Percentiles rank a stretch among this genome's conserved stretches.
Conservation (phyloP, 2,797 vertebrate genomes). For the Meda fulgida region DNA sequence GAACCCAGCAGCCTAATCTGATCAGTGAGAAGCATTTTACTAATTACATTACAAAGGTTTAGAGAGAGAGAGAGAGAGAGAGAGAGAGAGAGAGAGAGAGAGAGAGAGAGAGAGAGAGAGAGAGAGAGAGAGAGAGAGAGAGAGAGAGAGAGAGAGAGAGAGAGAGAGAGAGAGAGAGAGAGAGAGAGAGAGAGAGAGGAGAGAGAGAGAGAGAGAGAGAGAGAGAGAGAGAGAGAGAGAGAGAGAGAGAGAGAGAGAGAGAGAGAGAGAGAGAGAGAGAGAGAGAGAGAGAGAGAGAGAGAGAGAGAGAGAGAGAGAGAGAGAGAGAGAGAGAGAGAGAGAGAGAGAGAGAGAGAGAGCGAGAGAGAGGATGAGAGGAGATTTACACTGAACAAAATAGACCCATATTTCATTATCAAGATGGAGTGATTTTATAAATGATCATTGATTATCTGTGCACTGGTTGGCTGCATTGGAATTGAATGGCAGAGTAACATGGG, state of each 20-base stretch:
- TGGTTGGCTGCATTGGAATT: not conserved
- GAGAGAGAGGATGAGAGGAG: not conserved
- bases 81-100: too few relatives aligned
- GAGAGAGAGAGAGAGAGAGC: not conserved
- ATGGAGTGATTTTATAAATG: conserved; percentile 26
- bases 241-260: not conserved
- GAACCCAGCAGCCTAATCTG: conserved; percentile 69
- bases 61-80: not conserved
- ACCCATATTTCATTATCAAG: conserved; percentile 15
- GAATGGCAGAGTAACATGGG: not conserved
- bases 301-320: not conserved
- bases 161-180: not conserved
- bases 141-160: not conserved
- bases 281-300: not conserved
- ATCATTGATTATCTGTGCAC: conserved; percentile 25
- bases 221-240: not conserved
- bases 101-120: too few relatives aligned
- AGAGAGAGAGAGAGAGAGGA: not conserved
- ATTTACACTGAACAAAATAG: not conserved
- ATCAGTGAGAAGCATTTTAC: conserved; percentile 68
- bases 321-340: not conserved
- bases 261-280: not conserved
- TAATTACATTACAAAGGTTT: conserved; percentile 69
- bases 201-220: not conserved
- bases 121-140: not conserved